Base-by-base conservation (phyloP, 2,797 vertebrate species). In the Eulemur coronatus region DNA sequence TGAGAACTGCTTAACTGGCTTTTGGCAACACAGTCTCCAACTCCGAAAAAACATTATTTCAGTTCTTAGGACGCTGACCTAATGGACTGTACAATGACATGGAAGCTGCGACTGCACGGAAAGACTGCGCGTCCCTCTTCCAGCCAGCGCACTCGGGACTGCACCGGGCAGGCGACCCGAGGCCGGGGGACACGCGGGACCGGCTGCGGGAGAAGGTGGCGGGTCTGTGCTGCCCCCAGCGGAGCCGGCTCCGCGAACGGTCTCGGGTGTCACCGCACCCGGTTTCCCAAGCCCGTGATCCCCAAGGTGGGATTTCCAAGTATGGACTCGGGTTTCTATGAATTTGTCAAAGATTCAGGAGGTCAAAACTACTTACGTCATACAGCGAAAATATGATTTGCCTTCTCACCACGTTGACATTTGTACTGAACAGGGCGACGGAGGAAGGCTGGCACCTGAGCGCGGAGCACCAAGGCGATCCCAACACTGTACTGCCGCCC, bases 1-100 rank as follows among this genome's bases (percentile, higher is more conserved):
- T 97, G 55, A 88, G 57, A 84, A 76, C 48, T 69, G 59, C 50
- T 97, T 89, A 91, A 59, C n/a, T 96, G 41, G 41, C 5, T 82
- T 88, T 92, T 86, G 94, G 91, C 72, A 76, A 28, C 72, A 43
- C n/a, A 63, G 18, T 67, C 22, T 84, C 15, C 78, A 86, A 70
- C 61, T 90, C 26, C 38, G 48, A 28, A 81, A 90, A 61, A 91
- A 15, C 48, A 38, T 33, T 20, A 0, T 7, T 89, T 96, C 3
- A 1, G 2, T 43, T 88, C 50, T 89, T 90, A 33, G 20, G 97
- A 35, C 30, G 95, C 30, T 2, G 13, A 35, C 46, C 2, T 90
- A 43, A 79, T 50, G 67, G 48, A 82, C 79, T 20, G 10, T 22
- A 35, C 84, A 72, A 48, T 59, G 28, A 78, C n/a, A 33, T 28